phyloP scores from a whole-genome alignment of 1,140 invertebrate genomes.

The Drosophila simulans region DNA sequence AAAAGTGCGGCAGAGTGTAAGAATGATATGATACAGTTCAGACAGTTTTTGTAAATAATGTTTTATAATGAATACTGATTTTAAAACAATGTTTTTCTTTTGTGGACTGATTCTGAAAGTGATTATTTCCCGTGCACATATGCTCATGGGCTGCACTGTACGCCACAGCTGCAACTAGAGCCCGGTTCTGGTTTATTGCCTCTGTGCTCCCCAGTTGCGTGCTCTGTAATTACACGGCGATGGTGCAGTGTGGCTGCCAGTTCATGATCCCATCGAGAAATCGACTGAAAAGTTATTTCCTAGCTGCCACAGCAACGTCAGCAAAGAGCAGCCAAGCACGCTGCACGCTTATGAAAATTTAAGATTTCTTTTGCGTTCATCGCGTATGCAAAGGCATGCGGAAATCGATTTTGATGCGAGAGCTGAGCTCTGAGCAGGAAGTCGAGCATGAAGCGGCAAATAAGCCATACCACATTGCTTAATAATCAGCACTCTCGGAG shows the following conservation, averaged over 20 bases:
- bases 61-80: no score
- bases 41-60: no score
- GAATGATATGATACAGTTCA: no score
- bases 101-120: no score
- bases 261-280: constrained; percentile 61
- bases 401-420: constrained; percentile 51
- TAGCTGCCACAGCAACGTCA: constrained; percentile 29
- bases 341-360: constrained; percentile 41
- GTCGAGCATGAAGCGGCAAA: constrained; percentile 8
- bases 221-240: constrained; percentile 62
- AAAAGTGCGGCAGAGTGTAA: no score
- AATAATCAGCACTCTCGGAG: background rate
- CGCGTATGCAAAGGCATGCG: constrained; percentile 51
- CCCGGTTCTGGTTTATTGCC: constrained; percentile 65
- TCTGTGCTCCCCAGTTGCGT: constrained; percentile 62
- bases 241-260: constrained; percentile 36
- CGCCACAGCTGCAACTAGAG: constrained; percentile 28
- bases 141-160: constrained; percentile 11
- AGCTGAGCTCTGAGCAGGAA: constrained; percentile 15
- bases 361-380: constrained; percentile 31
- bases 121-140: constrained; percentile 14
- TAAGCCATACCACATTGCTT: background rate
- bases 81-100: no score
- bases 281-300: constrained; percentile 67
- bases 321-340: background rate